Conservation (phyloP, 2,888 invertebrate species). For the Synanthedon andrenaeformis region DNA sequence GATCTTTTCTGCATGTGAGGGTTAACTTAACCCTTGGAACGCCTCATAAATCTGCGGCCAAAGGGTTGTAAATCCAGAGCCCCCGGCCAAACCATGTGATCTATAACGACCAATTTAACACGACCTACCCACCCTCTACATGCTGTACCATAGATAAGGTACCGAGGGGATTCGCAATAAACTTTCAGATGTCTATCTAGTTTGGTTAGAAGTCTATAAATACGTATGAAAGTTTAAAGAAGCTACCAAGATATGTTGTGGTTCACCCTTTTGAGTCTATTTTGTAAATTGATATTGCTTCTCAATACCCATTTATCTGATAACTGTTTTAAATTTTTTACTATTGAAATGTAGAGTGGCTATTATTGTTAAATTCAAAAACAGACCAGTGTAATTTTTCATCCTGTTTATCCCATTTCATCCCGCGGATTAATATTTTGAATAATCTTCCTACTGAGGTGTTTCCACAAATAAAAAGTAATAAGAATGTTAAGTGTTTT, state of each 20-base stretch:
- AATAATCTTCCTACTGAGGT: too few relatives aligned
- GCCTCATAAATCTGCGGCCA: constrained; percentile 56
- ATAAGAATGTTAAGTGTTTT: too few relatives aligned
- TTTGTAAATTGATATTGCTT: constrained; percentile 56
- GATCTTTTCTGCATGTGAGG: constrained; percentile 56
- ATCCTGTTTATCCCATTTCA: too few relatives aligned
- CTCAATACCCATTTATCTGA: constrained; percentile 27
- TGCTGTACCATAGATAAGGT: constrained; percentile 1
- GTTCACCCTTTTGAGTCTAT: constrained; percentile 49
- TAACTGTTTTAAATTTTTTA: constrained; percentile 28
- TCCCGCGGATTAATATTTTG: too few relatives aligned
- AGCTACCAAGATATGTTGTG: constrained; percentile 42
- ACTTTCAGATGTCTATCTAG: constrained; percentile 17
- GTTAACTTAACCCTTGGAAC: constrained; percentile 42
- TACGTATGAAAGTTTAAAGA: constrained; percentile 59
- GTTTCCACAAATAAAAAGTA: too few relatives aligned
- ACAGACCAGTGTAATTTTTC: too few relatives aligned
- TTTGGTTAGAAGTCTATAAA: constrained; percentile 36
- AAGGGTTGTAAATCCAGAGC: constrained; percentile 65
- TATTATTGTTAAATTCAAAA: neutral
- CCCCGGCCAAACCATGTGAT: constrained; percentile 47
- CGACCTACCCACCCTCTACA: constrained; percentile 15
- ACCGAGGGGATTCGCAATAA: constrained; percentile 8
- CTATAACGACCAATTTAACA: constrained; percentile 26
- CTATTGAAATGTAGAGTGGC: neutral